Base-by-base conservation (phyloP, 2,113 vertebrate species). In the Lophotis ruficrista region DNA sequence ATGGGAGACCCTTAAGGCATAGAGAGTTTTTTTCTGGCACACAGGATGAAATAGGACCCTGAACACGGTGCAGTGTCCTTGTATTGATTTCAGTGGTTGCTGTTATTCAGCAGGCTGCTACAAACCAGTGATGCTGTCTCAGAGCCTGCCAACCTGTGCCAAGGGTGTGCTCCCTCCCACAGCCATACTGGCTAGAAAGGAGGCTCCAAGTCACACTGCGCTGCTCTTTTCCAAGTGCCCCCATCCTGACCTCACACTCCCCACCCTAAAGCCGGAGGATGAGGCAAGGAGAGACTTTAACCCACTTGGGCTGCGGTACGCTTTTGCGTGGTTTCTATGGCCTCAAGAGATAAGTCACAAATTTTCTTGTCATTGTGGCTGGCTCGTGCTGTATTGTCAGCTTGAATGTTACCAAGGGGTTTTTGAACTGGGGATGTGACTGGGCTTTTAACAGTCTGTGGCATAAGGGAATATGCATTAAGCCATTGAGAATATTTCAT, bases 401-500 rank as follows among this genome's bases (percentile, higher is more conserved):
- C 50, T 23, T 89, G 69, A 89, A 71, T 64, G 56, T 64, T 92
- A 71, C 57, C 1, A 4, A 70, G 33, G 25, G 58, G 22, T 35
- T 93, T 93, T 76, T 87, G 57, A 93, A 84, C 48, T 11, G 13
- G 48, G 31, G 24, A 61, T 92, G 45, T 72, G 57, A 45, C 83
- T 66, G 83, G 65, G 66, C 78, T 95, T 69, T 91, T 87, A 85
- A 82, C 57, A 87, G 60, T n/a, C 66, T 82, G n/a, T 84, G 70
- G 45, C 70, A 51, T 79, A 76, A 79, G 47, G 94, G 86, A 95
- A 65, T 73, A 56, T 54, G 27, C 89, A 61, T 84, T 90, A 94
- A 84, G 10, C 73, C 54, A 77, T 9, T 76, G 87, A 87, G 87
- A 91, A 72, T 87, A 92, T 93, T 91, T 89, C 62, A 92, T 95